These are phyloP conservation scores for Lagocephalus sceleratus DNA, from an alignment of 2,797 vertebrate genomes.

Conservation along the genomic window DNA sequence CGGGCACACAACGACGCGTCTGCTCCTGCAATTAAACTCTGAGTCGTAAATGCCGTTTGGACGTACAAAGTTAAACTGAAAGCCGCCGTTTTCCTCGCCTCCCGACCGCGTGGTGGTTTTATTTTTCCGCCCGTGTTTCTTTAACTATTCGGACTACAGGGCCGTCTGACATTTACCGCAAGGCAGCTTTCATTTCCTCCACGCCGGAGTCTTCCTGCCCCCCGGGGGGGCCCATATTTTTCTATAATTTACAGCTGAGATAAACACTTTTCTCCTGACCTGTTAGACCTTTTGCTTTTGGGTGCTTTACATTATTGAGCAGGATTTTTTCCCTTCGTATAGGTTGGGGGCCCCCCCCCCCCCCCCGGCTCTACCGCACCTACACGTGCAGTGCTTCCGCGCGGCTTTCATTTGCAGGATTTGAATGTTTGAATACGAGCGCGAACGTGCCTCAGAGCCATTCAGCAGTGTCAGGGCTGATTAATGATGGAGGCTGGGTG, in stretches of 20 bases:
- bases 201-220: constrained; percentile 7
- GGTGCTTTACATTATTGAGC: constrained; percentile 30
- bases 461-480: constrained; percentile 16
- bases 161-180: too few species aligned
- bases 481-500: constrained; percentile 1
- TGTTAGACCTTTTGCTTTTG: constrained; percentile 7
- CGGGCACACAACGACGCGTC: constrained; percentile 21
- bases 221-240: constrained; percentile 5
- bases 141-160: too few species aligned
- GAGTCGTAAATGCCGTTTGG: constrained; percentile 15
- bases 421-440: constrained; percentile 21
- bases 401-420: background rate
- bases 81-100: constrained; percentile 8
- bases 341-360: background rate
- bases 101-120: background rate
- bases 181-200: constrained; percentile 18
- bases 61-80: constrained; percentile 26
- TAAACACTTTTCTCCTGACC: constrained; percentile 12
- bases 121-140: too few species aligned
- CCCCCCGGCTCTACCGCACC: constrained; percentile 14
- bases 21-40: constrained; percentile 44
- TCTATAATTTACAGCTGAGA: constrained; percentile 20
- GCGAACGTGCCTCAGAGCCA: constrained; percentile 15
- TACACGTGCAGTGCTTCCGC: constrained; percentile 10
- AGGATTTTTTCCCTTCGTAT: background rate